These are phyloP conservation scores for Globodera rostochiensis DNA, from an alignment of 1,140 invertebrate species.

Conservation along the genomic window DNA sequence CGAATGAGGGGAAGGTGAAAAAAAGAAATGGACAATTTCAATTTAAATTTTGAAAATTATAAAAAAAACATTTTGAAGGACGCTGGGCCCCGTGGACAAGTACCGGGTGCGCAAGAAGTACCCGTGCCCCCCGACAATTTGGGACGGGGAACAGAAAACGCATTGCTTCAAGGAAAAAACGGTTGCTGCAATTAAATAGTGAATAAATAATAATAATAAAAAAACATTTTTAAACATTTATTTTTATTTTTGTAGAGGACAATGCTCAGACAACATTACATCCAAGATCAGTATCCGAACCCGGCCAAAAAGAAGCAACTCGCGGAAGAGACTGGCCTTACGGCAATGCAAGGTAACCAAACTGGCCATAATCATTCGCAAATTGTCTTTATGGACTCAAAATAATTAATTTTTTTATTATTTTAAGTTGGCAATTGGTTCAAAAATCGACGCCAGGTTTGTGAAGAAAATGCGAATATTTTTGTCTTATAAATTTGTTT, in stretches of 20 bases:
- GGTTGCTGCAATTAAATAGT: not conserved
- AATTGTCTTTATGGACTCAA: not conserved
- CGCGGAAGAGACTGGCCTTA: conserved; percentile 92
- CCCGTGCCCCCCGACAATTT: conserved; percentile 90
- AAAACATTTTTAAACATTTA: not conserved
- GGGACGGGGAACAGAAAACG: conserved; percentile 99
- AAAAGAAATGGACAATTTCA: not conserved
- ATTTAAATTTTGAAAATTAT: not conserved
- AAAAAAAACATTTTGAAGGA: conserved; percentile 69
- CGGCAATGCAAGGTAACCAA: conserved; percentile 93
- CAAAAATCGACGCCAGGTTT: conserved; percentile 89
- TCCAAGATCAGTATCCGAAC: conserved; percentile 98
- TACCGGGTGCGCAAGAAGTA: conserved; percentile 99
- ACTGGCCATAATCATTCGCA: no score
- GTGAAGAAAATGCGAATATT: not conserved
- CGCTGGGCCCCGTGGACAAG: conserved; percentile 97
- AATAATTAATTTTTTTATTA: conserved; percentile 10
- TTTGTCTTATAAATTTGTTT: not conserved
- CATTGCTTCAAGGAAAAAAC: conserved; percentile 99
- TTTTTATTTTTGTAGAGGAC: conserved; percentile 71
- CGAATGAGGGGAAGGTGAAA: conserved; percentile 78
- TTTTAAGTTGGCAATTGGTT: conserved; percentile 91
- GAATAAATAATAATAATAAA: not conserved
- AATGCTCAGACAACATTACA: conserved; percentile 93
- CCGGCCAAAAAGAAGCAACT: conserved; percentile 96